Base-by-base conservation (phyloP, 2,888 invertebrate genomes). In the Spodoptera exigua region DNA sequence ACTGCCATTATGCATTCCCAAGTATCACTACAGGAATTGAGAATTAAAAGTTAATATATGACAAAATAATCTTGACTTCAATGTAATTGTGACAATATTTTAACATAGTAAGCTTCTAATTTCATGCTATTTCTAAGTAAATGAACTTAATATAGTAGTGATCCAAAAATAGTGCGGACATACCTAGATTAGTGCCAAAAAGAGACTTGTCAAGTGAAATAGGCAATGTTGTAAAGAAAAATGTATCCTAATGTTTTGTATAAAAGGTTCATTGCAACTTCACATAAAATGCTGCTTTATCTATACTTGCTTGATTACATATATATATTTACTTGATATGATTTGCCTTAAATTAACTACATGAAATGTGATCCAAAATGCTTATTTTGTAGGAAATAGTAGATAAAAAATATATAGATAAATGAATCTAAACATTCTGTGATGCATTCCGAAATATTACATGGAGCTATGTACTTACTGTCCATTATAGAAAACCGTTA, bases 21-120 rank as follows among this genome's bases (percentile, higher is more conserved):
- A 18, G 17, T n/a, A 27, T 27, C 27, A 27, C 27, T 34, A n/a
- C 9, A 4, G 27, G 13, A n/a, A n/a, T 59, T 32, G 18, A 59
- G 32, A 37, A 3, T 11, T 14, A 27, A 10, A 9, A n/a, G 17
- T 43, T 34, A n/a, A n/a, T 18, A 4, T 34, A 35, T n/a, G 13
- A 12, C 14, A 47, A 60, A n/a, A n/a, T n/a, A n/a, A 60, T 43
- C 16, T 40, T 52, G 47, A 44, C 58, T 48, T 44, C 12, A 64
- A 48, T 36, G 67, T 40, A 69, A 69, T 58, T 41, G n/a, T 37
- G 67, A 67, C 67, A 62, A 62, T 67, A 69, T 53, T 70, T 7
- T 67, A 57, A 52, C 16, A 59, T 64, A 64, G 52, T 47, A 27
- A 58, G 43, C 21, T 47, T 58, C 13, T 66, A 27, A 27, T 27